Percentiles rank a stretch among this genome's conserved stretches.
Evolutionary conservation across 2,888 invertebrate genomes (phyloP).

Genomic region (Graphium colonna): DNA sequence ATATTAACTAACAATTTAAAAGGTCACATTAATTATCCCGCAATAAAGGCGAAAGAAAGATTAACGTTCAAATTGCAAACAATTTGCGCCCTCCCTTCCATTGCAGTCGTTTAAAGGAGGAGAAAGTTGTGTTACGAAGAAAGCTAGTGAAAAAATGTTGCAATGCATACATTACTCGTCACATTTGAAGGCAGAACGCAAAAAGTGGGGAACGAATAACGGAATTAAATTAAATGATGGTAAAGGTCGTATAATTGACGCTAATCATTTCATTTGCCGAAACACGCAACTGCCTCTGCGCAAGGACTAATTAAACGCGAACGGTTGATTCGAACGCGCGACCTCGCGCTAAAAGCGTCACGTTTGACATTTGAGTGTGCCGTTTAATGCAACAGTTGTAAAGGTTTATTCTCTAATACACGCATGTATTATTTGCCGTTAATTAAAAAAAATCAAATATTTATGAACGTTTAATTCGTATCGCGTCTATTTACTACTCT

Average conservation of each 20-base stretch:
- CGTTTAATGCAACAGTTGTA: not conserved
- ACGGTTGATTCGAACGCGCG: not conserved
- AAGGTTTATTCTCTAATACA: not conserved
- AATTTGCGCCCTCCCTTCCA: not conserved
- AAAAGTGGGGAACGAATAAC: slow-evolving; percentile 13
- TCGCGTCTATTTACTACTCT: no score
- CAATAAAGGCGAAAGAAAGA: not conserved
- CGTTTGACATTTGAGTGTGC: not conserved
- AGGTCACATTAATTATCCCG: not conserved
- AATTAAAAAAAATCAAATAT: no score
- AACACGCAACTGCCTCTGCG: slow-evolving; percentile 4
- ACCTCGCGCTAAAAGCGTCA: not conserved
- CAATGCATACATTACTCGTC: not conserved
- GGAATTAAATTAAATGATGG: no score
- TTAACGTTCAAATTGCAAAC: not conserved
- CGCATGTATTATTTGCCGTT: no score
- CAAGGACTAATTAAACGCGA: not conserved
- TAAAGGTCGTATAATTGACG: slow-evolving; percentile 26
- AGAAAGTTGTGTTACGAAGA: not conserved
- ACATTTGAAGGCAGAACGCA: slow-evolving; percentile 3
- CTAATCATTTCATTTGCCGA: slow-evolving; percentile 19
- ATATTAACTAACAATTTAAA: not conserved
- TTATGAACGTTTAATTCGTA: no score
- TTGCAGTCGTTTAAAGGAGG: not conserved
- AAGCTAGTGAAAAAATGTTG: not conserved